Base-by-base conservation (phyloP, 2,888 invertebrate species). In the Neocrepidodera transversa region DNA sequence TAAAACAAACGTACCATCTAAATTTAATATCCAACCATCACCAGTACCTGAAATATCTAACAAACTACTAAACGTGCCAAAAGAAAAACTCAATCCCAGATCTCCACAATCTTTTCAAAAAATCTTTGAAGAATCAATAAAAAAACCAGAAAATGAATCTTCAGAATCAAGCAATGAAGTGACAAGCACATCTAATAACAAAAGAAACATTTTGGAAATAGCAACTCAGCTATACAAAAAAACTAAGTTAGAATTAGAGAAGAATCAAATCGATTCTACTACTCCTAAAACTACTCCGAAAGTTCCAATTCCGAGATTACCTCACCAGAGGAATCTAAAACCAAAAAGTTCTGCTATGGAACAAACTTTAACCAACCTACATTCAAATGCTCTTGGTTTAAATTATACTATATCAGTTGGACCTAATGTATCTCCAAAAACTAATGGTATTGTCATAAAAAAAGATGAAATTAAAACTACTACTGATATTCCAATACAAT, bases 41-140 rank as follows among this genome's bases (percentile, higher is more conserved):
- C 68, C 69, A n/a, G 70, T 72, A 60, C 70, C 75, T 36, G 73
- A 72, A 45, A 23, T 73, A 35, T 53, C 65, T 1, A 62, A 58
- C 36, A 73, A 70, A 58, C 60, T 63, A 10, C 53, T 66, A 42
- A 67, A 43, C 53, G 54, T 51, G 57, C 62, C 53, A 13, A 64
- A 70, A 6, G 71, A 69, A 7, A 67, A 69, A 48, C 60, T 66
- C 3, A 68, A 54, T 40, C 68, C 71, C 14, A 55, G 67, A 54
- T 66, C 69, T 0, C 63, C 73, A 2, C 74, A 74, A 45, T 75
- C 76, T 1, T 80, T 80, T 60, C 80, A 80, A 62, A 80, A 77
- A 61, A 80, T 80, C 66, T 80, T 80, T 63, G 80, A 80, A 58
- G 79, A 80, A 57, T 72, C 78, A 0, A 72, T 79, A n/a, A 78